Base-by-base conservation (phyloP, 2,797 vertebrate genomes). In the Clarias pachynema region DNA sequence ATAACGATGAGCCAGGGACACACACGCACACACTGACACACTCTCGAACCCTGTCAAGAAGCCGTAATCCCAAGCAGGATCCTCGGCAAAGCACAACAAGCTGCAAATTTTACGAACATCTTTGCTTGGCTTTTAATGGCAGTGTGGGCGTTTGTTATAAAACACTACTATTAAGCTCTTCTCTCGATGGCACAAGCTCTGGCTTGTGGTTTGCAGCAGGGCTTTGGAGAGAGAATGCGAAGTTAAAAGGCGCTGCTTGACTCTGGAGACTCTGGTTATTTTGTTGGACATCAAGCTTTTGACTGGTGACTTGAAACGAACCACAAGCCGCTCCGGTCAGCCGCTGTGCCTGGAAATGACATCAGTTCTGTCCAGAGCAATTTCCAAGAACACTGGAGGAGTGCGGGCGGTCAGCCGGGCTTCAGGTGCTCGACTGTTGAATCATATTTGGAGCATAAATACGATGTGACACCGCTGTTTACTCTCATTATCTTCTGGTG, bases 41-140 rank as follows among this genome's bases (percentile, higher is more conserved):
- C n/a, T 40, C 15, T 31, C 40, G 15, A 49, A 80, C 37, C 37
- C 60, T 8, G 20, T 79, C 78, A 72, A 59, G 57, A 34, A 79
- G 22, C 79, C 68, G 15, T 77, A 59, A 78, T 89, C 56, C 79
- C 79, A 26, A 73, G 79, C 40, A 86, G 78, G 78, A 84, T 87
- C 86, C 85, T 86, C 53, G 74, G 66, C 80, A 34, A 79, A 88
- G 49, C 87, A 73, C 86, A 84, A 86, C 87, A 88, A 90, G 85
- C 83, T 91, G 87, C 84, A 89, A 87, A 90, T 89, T 87, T 88
- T 87, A 87, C 70, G 78, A 82, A 86, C 79, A 86, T 89, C 83
- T 88, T 85, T 85, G 84, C 66, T 83, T 88, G 63, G 86, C 49
- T 86, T 91, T 88, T 88, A 87, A 89, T 77, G 83, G 81, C 79